Percentiles rank a stretch among this genome's conserved stretches.
Evolutionary conservation across 2,888 invertebrate species (phyloP).

Genomic region (Cenopis cana): DNA sequence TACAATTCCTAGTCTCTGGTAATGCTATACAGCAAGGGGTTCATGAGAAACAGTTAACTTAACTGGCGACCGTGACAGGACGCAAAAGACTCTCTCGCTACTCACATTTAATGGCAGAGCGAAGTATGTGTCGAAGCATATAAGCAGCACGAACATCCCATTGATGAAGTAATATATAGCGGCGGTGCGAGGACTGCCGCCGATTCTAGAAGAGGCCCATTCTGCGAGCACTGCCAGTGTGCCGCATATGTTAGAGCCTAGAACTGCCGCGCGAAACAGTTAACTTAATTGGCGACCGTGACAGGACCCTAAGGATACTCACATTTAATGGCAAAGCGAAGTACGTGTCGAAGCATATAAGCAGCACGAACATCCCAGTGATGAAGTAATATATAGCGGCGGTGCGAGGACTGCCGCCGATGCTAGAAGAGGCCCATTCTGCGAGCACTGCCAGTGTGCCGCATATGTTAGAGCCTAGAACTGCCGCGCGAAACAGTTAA

Average conservation of each 20-base stretch:
- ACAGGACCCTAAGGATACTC: conserved; percentile 74
- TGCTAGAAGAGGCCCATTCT: conserved; percentile 87
- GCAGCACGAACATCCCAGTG: conserved; percentile 95
- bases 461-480: conserved; percentile 96
- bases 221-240: conserved; percentile 93
- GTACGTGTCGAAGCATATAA: conserved; percentile 97
- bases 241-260: conserved; percentile 97
- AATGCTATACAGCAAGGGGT: too few relatives aligned
- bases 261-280: conserved; percentile 96
- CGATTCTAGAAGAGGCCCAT: conserved; percentile 87
- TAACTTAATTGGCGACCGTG: neutral
- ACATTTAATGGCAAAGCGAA: conserved; percentile 97
- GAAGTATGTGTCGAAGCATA: conserved; percentile 98
- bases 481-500: conserved; percentile 94
- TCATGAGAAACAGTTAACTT: too few relatives aligned
- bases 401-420: conserved; percentile 90
- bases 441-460: conserved; percentile 95
- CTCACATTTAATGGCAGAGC: conserved; percentile 96
- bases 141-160: conserved; percentile 94
- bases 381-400: conserved; percentile 99
- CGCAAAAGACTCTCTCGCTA: conserved; percentile 56
- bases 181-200: conserved; percentile 91
- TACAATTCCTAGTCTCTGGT: too few relatives aligned
- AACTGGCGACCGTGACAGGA: neutral
- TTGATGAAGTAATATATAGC: conserved; percentile 99